Percentiles rank a stretch among this genome's conserved stretches.
These are phyloP conservation scores for Dromaius novaehollandiae DNA, from an alignment of 2,113 vertebrate species.

Conservation along the genomic window DNA sequence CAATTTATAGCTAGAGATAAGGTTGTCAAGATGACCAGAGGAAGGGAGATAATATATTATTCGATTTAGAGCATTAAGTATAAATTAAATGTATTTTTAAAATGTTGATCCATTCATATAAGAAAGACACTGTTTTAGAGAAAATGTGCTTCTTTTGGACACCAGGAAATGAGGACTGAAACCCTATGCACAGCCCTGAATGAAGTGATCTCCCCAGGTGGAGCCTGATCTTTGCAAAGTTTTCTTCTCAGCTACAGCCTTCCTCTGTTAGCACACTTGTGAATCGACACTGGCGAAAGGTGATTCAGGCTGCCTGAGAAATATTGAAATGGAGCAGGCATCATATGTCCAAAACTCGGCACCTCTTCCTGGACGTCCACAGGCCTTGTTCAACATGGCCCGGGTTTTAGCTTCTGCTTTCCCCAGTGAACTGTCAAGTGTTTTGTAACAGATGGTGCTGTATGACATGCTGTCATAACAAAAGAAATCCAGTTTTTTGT, in stretches of 20 bases:
- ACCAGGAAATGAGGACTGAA: neutral
- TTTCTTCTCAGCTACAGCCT: neutral
- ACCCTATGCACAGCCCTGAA: neutral
- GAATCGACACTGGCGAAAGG: neutral
- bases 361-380: neutral
- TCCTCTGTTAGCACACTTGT: neutral
- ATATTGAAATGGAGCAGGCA: neutral
- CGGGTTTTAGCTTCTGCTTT: slow-evolving; percentile 1
- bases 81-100: no score
- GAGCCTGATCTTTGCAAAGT: neutral
- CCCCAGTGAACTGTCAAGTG: neutral
- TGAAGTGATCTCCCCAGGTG: neutral
- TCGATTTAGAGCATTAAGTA: no score
- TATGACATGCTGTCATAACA: slow-evolving; percentile 16
- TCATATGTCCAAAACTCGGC: neutral
- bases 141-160: neutral
- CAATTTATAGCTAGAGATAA: no score
- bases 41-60: no score
- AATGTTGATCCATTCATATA: no score
- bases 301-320: neutral
- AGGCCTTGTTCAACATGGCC: neutral
- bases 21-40: no score
- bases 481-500: slow-evolving; percentile 3
- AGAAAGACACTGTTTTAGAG: no score
- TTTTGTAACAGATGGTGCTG: slow-evolving; percentile 25